Base-by-base conservation (phyloP, 2,113 vertebrate genomes). In the Petrocephalus microphthalmus region DNA sequence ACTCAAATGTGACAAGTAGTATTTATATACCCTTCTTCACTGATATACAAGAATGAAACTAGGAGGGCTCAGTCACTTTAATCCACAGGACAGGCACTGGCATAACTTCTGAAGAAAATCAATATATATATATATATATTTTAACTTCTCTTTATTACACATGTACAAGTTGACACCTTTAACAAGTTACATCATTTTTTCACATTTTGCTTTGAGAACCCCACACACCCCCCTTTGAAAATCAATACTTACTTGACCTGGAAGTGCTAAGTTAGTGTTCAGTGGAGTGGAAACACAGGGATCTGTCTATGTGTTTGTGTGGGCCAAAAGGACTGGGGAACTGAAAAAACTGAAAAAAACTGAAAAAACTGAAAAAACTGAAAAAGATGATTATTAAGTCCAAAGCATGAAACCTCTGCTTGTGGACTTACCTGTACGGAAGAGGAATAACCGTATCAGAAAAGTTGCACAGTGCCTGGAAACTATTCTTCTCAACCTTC, bases 211-310 rank as follows among this genome's bases (percentile, higher is more conserved):
- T n/a, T n/a, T n/a, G n/a, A n/a, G n/a, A n/a, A n/a, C n/a, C n/a
- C n/a, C n/a, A n/a, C n/a, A n/a, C n/a, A n/a, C n/a, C n/a, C n/a
- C n/a, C n/a, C n/a, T n/a, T n/a, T n/a, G n/a, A n/a, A n/a, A n/a
- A n/a, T n/a, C n/a, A n/a, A n/a, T n/a, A n/a, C n/a, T 87, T 54
- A 64, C 85, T 87, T 37, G 33, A 64, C 8, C 56, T 87, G 20
- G 7, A 17, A 87, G 56, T 29, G 11, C 17, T n/a, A 29, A 78
- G 45, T 64, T 19, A 53, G 67, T 53, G 29, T 49, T 64, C 4
- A 57, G 2, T n/a, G 4, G 15, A 51, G 3, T 13, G 22, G 8
- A 67, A 19, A 29, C 3, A 29, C 25, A 78, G 54, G 25, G 49
- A 20, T 33, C 25, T 78, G 64, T 19, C n/a, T 87, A 25, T 67